Base-by-base conservation (phyloP, 2,797 vertebrate species). In the Lutjanus campechanus region DNA sequence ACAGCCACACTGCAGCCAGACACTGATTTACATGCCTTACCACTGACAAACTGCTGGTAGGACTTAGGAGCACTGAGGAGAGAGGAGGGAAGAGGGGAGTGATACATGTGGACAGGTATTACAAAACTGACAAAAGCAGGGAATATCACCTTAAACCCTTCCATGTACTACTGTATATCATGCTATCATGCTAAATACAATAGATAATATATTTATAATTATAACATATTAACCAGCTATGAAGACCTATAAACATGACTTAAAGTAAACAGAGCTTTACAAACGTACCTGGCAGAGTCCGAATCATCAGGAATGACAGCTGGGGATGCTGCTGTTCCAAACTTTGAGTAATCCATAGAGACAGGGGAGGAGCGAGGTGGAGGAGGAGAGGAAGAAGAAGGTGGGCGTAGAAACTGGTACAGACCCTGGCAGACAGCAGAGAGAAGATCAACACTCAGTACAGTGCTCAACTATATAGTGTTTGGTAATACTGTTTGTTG, bases 1-100 rank as follows among this genome's bases (percentile, higher is more conserved):
- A 97, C 87, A 1, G 95, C 86, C 61, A 96, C 90, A 77, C 92
- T 97, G 93, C 95, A 90, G 82, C 95, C 95, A 7, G 96, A 94
- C 70, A 94, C 96, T 0, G 97, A 94, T 40, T 96, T 96, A 66
- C 95, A 95, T 15, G 94, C 91, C 67, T 94, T 95, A 4, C 97
- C 97, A 0, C 91, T 95, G 0, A 97, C 85, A 43, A 96, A 96
- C 72, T 97, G 95, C 8, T 93, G 93, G 69, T 96, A 97, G 29
- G 93, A 93, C 67, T 93, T 92, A 2, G 94, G 93, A 47, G 92
- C 72, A 41, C 97, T 97, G 78, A n/a, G 22, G 36, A 11, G 9
- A 41, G 12, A 78, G 10, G 20, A 22, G 20, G 20, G 25, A 50
- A 15, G 8, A 22, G 19, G 5, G 8, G 19, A 58, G 40, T 5